A percentile compares a stretch with the other conserved stretches of the same genome.
phyloP scores from a whole-genome alignment of 2,888 invertebrate species.

The Drosophila tripunctata region DNA sequence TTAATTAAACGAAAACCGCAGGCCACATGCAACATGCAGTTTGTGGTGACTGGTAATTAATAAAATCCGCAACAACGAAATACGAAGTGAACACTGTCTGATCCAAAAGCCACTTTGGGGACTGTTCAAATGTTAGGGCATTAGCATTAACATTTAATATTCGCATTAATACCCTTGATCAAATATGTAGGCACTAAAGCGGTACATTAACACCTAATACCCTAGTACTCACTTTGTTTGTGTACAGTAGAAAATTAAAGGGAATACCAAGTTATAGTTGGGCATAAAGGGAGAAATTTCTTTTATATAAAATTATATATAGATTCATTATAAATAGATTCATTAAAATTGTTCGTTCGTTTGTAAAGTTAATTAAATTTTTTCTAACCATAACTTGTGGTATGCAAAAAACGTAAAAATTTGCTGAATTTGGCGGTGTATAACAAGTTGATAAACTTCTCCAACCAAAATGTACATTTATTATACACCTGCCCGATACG shows the following conservation, averaged over 20 bases:
- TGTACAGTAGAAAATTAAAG: not conserved
- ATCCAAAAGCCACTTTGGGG: conserved; percentile 57
- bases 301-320: too few relatives aligned
- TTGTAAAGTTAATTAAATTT: too few relatives aligned
- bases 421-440: too few relatives aligned
- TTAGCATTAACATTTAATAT: conserved; percentile 57
- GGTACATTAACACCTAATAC: not conserved
- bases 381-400: too few relatives aligned
- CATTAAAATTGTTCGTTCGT: too few relatives aligned
- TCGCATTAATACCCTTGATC: conserved; percentile 33
- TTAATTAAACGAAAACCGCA: conserved; percentile 74
- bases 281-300: too few relatives aligned
- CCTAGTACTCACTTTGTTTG: not conserved
- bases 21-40: conserved; percentile 55
- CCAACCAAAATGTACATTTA: too few relatives aligned
- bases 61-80: conserved; percentile 51
- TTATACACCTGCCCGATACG: too few relatives aligned
- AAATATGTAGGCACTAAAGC: not conserved
- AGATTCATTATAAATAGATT: too few relatives aligned
- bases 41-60: conserved; percentile 71
- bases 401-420: too few relatives aligned
- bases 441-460: too few relatives aligned
- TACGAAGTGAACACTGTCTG: conserved; percentile 4
- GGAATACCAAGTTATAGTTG: not conserved
- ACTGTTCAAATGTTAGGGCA: conserved; percentile 40